Evolutionary conservation across 2,888 invertebrate species (phyloP), one percentile per base, ranked within the genome.

Genomic region (Amphiduros pacificus): DNA sequence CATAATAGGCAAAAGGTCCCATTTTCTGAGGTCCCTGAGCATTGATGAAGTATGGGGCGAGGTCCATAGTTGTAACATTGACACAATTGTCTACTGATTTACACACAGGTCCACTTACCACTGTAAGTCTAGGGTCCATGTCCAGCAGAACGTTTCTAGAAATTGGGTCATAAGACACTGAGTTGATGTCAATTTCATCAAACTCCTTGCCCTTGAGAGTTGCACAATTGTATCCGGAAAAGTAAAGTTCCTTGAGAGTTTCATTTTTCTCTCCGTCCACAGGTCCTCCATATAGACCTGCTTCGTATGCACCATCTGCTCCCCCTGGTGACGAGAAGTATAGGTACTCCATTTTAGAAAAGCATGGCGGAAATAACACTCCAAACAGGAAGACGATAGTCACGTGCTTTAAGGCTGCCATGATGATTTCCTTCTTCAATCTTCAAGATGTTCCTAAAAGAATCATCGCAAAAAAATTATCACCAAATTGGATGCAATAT

Each of bases 191-290:
- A 4, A 44, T 44, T 6, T 44, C 44, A 17, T 5, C 22, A n/a
- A 44, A 44, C 20, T 44, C 44, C n/a, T n/a, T n/a, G n/a, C 4
- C 44, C 4, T n/a, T n/a, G 6, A 44, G n/a, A 17, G 22, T n/a
- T 22, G 44, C 44, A 44, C 44, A 44, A 22, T 44, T n/a, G 44
- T 44, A 44, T 44, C 44, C 44, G n/a, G 44, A 44, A 44, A 5
- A 20, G 44, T 44, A 44, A 5, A 44, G 5, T 44, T 44, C 22
- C n/a, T n/a, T 20, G 22, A n/a, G 6, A 20, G 6, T 22, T 17
- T 22, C 44, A n/a, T 44, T 44, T 17, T 44, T 22, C n/a, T 44
- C 44, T 4, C 4, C 22, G n/a, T 22, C 22, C 9, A 44, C n/a
- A 20, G 44, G 44, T 22, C 44, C 44, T 6, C 44, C 44, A 17